Conservation (phyloP, 2,113 vertebrate species). For the Sceloporus undulatus region DNA sequence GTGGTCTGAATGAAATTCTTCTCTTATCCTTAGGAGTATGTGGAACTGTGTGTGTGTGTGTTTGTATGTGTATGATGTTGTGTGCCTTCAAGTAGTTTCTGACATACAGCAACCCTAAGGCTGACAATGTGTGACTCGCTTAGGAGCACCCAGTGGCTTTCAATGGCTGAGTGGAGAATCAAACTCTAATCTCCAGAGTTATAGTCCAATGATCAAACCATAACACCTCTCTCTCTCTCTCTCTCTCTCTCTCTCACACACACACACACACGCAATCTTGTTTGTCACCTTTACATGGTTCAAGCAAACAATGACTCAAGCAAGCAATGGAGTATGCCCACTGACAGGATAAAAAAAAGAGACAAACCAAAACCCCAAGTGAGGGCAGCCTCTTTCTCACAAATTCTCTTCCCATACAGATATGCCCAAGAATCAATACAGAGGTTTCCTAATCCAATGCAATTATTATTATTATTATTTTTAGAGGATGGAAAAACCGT, state of each 20-base stretch:
- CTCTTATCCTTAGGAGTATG: background rate
- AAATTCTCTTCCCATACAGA: conserved; percentile 51
- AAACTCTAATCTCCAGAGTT: no score
- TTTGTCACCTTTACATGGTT: background rate
- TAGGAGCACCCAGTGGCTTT: no score
- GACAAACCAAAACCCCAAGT: background rate
- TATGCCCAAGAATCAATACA: conserved; percentile 46
- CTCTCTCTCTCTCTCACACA: no score
- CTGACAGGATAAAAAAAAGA: conserved; percentile 15
- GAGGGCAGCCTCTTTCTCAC: background rate
- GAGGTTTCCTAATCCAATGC: conserved; percentile 61
- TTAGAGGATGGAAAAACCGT: conserved; percentile 51
- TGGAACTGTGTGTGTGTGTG: no score
- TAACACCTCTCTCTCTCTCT: no score
- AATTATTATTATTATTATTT: conserved; percentile 28
- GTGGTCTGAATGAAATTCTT: background rate
- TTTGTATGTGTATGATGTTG: no score
- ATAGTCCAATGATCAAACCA: no score
- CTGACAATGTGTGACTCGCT: no score
- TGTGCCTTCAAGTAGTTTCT: no score
- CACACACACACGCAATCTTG: background rate
- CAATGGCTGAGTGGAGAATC: no score
- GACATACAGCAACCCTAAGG: no score
- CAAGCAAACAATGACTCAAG: conserved; percentile 12
- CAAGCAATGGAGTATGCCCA: conserved; percentile 47